A percentile compares a stretch with the other conserved stretches of the same genome.
Conservation (phyloP, 2,113 vertebrate species). For the Albula glossodonta region DNA sequence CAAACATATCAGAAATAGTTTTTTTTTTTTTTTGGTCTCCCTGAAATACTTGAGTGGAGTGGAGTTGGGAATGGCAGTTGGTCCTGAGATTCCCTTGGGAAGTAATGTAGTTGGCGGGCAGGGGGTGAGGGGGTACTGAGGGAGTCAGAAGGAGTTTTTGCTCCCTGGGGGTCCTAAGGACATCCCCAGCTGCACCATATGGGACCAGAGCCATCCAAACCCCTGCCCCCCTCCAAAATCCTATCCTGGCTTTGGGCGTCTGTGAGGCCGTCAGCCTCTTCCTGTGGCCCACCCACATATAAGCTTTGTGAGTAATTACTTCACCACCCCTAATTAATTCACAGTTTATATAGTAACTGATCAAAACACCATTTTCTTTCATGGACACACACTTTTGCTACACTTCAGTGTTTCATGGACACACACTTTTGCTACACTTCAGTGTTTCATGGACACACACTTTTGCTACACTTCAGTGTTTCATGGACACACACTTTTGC, state of each 20-base stretch:
- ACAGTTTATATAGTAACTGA: not conserved
- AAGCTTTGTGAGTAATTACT: not conserved
- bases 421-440: not conserved
- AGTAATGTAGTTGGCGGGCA: not conserved
- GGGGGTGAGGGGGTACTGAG: not conserved
- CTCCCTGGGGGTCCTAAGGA: not conserved
- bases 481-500: not conserved
- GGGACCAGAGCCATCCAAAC: not conserved
- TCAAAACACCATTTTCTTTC: not conserved
- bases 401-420: not conserved
- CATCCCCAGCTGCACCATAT: conserved; percentile 2
- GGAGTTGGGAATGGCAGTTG: not conserved
- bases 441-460: not conserved
- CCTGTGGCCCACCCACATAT: not conserved
- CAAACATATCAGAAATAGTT: conserved; percentile 23
- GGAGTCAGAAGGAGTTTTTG: not conserved
- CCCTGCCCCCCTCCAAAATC: not conserved
- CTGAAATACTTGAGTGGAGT: not conserved
- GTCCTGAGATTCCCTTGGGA: not conserved
- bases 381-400: not conserved
- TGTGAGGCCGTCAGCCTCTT: not conserved
- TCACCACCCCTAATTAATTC: not conserved
- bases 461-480: not conserved
- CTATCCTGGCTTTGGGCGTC: not conserved
- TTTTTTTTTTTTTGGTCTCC: not conserved